phyloP scores from a whole-genome alignment of 2,797 vertebrate genomes.

The Bucorvus abyssinicus region DNA sequence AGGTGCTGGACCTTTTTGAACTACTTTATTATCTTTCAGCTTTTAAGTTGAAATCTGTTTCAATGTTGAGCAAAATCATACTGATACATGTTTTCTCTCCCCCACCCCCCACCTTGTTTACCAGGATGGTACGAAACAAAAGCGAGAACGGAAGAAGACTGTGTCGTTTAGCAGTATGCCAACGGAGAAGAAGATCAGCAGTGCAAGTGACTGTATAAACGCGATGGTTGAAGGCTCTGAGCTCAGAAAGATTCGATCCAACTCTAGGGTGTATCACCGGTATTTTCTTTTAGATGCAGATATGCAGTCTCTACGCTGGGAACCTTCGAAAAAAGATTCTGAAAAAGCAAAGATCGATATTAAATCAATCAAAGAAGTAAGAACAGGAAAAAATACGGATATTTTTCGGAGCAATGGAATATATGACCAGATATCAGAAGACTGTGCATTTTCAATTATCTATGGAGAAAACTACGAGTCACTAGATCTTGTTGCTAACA shows the following conservation, averaged over 20 bases:
- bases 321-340: slow-evolving; percentile 97
- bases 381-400: slow-evolving; percentile 97
- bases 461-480: slow-evolving; percentile 97
- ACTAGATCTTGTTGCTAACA: slow-evolving; percentile 96
- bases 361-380: slow-evolving; percentile 95
- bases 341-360: slow-evolving; percentile 98
- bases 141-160: slow-evolving; percentile 95
- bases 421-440: slow-evolving; percentile 98
- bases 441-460: slow-evolving; percentile 95
- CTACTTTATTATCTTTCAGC: neutral
- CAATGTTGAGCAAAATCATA: neutral
- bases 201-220: slow-evolving; percentile 94
- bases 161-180: slow-evolving; percentile 99
- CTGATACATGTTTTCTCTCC: neutral
- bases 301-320: slow-evolving; percentile 97
- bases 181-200: slow-evolving; percentile 96
- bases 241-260: slow-evolving; percentile 94
- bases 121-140: slow-evolving; percentile 93
- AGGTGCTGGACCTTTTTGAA: neutral
- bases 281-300: slow-evolving; percentile 96
- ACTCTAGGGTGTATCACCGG: slow-evolving; percentile 92
- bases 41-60: neutral
- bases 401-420: slow-evolving; percentile 96
- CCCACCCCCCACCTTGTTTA: neutral
- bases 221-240: slow-evolving; percentile 97